Evolutionary conservation across 2,113 vertebrate species (phyloP), one percentile per base, ranked within the genome.

Genomic region (Myxocyprinus asiaticus): DNA sequence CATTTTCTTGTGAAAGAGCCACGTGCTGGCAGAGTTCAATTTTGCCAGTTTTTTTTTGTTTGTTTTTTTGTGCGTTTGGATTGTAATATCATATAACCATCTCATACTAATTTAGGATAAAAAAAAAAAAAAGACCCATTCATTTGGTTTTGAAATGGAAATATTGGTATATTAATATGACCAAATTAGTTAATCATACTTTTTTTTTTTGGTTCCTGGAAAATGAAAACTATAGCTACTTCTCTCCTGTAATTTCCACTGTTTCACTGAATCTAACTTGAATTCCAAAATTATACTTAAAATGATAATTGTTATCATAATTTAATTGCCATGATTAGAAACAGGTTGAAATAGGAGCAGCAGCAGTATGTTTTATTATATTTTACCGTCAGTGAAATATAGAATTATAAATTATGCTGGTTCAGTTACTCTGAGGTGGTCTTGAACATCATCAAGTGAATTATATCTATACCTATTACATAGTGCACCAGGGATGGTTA

Each of bases 1-100:
- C 93, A 93, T 94, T 94, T 94, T 93, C 94, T 95, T 96, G 94
- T 95, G 94, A 95, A 96, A 95, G 93, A 94, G 93, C 93, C 95
- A 95, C 93, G 94, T 95, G 93, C 94, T 93, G 94, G 92, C 93
- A 94, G 91, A 93, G 93, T 94, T 92, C 92, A 33, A 47, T 43
- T 88, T 56, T 12, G 88, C 84, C 85, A 74, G 77, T 86, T 95
- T 94, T 92, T 77, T 33, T 33, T 33, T 33, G 1, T 33, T 33
- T 33, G 1, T 33, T 33, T 33, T 1, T 90, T 93, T 88, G 92
- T 89, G 90, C 91, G 92, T 95, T 95, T 94, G 92, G 94, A 94
- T 77, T 80, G 82, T 92, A 92, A 91, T 91, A 90, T 92, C 90
- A 93, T 92, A 91, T 82, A 64, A 85, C 71, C 88, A 87, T 86